A percentile compares a stretch with the other conserved stretches of the same genome.
Evolutionary conservation across 1,140 invertebrate genomes (phyloP).

Genomic region (Drosophila suzukii): DNA sequence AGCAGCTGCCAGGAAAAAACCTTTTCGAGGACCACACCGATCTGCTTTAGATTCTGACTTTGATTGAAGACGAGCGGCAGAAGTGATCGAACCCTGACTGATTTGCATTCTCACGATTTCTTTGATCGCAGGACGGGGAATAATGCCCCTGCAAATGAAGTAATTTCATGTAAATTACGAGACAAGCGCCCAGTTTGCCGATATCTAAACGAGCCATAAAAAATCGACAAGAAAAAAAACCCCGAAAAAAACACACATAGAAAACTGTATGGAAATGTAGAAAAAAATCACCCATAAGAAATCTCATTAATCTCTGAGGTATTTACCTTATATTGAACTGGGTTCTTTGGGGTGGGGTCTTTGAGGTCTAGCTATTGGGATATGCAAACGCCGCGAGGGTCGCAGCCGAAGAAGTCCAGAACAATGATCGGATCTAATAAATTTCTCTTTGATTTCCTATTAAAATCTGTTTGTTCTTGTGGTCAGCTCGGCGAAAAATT

Average conservation of each 20-base stretch:
- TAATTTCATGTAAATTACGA: slow-evolving; percentile 83
- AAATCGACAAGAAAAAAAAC: slow-evolving; percentile 43
- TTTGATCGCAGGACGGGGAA: slow-evolving; percentile 18
- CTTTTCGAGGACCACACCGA: slow-evolving; percentile 21
- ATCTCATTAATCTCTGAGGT: slow-evolving; percentile 79
- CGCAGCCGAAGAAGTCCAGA: slow-evolving; percentile 12
- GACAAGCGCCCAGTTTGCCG: slow-evolving; percentile 76
- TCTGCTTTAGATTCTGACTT: slow-evolving; percentile 24
- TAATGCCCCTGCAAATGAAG: slow-evolving; percentile 67
- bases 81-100: slow-evolving; percentile 26
- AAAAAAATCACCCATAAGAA: slow-evolving; percentile 51
- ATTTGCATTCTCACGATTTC: slow-evolving; percentile 54
- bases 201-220: slow-evolving; percentile 77
- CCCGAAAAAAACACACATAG: slow-evolving; percentile 4
- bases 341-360: background rate
- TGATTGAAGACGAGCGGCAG: slow-evolving; percentile 29
- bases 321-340: slow-evolving; percentile 38
- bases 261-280: slow-evolving; percentile 11
- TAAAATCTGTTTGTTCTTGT: slow-evolving; percentile 60
- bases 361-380: background rate
- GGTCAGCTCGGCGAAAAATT: slow-evolving; percentile 61
- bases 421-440: slow-evolving; percentile 55
- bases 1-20: slow-evolving; percentile 32
- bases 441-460: slow-evolving; percentile 61
- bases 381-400: slow-evolving; percentile 73